Evolutionary conservation across 1,140 invertebrate genomes (phyloP).

Genomic region (Meloidogyne floridensis): DNA sequence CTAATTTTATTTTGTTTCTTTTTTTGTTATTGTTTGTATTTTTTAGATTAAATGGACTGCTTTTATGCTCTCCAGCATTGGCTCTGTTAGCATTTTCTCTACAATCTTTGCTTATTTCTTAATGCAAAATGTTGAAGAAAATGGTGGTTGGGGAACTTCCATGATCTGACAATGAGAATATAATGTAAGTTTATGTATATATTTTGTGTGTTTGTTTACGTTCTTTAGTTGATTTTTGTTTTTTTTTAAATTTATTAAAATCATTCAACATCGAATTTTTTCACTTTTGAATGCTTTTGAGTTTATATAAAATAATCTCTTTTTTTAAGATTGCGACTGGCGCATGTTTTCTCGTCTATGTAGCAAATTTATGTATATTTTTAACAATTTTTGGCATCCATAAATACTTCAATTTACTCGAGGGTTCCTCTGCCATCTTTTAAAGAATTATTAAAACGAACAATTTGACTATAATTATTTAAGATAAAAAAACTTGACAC

Average conservation of each 20-base stretch:
- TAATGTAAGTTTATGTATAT: constrained; percentile 7
- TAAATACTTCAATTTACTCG: constrained; percentile 34
- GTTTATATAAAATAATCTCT: background rate
- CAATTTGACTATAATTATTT: background rate
- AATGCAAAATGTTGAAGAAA: constrained; percentile 35
- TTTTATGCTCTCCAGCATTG: constrained; percentile 31
- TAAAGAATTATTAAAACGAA: background rate
- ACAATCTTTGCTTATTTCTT: constrained; percentile 44
- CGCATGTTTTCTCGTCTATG: constrained; percentile 40
- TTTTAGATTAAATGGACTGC: constrained; percentile 43
- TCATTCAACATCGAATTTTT: too few species aligned
- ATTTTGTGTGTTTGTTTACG: background rate
- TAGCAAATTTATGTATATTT: constrained; percentile 45
- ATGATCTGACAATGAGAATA: constrained; percentile 33
- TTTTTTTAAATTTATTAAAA: background rate
- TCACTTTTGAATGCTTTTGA: too few species aligned
- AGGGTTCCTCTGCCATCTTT: constrained; percentile 4
- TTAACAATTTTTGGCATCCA: constrained; percentile 33
- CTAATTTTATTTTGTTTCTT: constrained; percentile 9
- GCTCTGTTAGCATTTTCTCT: constrained; percentile 43
- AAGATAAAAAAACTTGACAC: too few species aligned
- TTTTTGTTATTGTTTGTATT: background rate
- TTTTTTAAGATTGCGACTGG: constrained; percentile 34
- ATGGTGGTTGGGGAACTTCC: constrained; percentile 37
- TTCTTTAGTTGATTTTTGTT: background rate